Evolutionary conservation across 2,888 invertebrate species (phyloP).

Genomic region (Corbicula japonica): DNA sequence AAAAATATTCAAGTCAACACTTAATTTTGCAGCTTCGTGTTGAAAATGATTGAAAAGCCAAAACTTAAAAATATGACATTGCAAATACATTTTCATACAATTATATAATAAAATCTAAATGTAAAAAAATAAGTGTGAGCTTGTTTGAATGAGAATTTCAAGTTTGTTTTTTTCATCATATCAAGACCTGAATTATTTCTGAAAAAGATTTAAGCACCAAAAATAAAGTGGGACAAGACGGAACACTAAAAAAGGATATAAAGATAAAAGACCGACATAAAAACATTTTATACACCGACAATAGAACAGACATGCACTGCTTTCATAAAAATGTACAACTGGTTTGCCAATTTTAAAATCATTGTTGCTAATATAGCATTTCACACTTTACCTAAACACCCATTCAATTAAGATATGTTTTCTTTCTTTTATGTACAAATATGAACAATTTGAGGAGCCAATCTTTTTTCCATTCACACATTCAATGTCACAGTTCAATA

Average conservation of each 20-base stretch:
- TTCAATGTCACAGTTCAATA: not conserved
- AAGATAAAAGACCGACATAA: slow-evolving; percentile 30
- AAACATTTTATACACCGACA: slow-evolving; percentile 28
- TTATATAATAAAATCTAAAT: too few relatives aligned
- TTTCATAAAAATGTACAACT: slow-evolving; percentile 31
- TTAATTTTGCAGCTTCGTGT: too few relatives aligned
- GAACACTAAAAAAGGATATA: slow-evolving; percentile 25
- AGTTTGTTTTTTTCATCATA: too few relatives aligned
- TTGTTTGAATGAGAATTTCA: slow-evolving; percentile 44
- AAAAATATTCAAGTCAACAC: too few relatives aligned
- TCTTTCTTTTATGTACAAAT: not conserved
- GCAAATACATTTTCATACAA: too few relatives aligned
- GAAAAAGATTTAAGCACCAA: too few relatives aligned
- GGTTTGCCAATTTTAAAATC: slow-evolving; percentile 49
- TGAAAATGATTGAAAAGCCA: too few relatives aligned
- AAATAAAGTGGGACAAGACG: slow-evolving; percentile 24
- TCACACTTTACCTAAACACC: not conserved
- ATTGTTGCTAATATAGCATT: slow-evolving; percentile 12
- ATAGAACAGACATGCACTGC: slow-evolving; percentile 57
- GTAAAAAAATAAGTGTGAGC: slow-evolving; percentile 3
- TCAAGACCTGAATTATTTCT: too few relatives aligned
- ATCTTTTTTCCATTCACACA: slow-evolving; percentile 29
- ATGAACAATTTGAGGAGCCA: slow-evolving; percentile 12
- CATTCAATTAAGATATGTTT: slow-evolving; percentile 12
- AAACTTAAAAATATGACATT: too few relatives aligned